Conservation (phyloP, 2,888 invertebrate genomes). For the Nomada flava region DNA sequence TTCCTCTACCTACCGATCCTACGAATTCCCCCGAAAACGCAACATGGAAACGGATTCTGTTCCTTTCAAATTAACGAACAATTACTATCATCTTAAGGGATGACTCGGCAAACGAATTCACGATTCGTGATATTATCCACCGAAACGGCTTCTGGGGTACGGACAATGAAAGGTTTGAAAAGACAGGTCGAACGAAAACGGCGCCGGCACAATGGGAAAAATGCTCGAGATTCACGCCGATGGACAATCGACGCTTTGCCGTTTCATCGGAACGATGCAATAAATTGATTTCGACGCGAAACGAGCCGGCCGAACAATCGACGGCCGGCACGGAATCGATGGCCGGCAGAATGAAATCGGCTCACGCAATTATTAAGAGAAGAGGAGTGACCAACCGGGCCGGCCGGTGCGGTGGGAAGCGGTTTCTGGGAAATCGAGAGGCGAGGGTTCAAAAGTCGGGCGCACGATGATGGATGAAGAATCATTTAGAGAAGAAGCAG, state of each 20-base stretch:
- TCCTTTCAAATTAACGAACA: conserved; percentile 61
- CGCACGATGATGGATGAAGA: conserved; percentile 82
- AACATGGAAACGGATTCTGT: conserved; percentile 54
- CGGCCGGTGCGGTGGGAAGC: conserved; percentile 47
- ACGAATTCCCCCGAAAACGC: conserved; percentile 14
- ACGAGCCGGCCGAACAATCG: not conserved
- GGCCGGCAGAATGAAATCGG: not conserved
- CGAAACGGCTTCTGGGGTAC: conserved; percentile 49
- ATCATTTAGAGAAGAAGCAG: conserved; percentile 82
- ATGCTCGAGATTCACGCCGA: conserved; percentile 1
- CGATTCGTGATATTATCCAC: conserved; percentile 55
- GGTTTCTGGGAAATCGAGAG: conserved; percentile 69
- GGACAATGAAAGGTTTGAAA: conserved; percentile 24
- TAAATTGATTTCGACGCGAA: conserved; percentile 41
- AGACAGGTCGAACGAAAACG: conserved; percentile 17
- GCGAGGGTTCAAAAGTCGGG: conserved; percentile 74
- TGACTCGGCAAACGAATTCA: conserved; percentile 58
- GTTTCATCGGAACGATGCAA: conserved; percentile 13
- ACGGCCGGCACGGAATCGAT: too few species aligned
- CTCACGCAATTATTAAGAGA: conserved; percentile 26
- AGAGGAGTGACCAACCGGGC: conserved; percentile 10
- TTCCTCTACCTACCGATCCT: not conserved
- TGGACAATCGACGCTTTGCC: conserved; percentile 26
- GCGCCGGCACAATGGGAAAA: not conserved
- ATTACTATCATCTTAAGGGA: conserved; percentile 60